Evolutionary conservation across 2,797 vertebrate species (phyloP), one percentile per base, ranked within the genome.

Genomic region (Poecilia picta): DNA sequence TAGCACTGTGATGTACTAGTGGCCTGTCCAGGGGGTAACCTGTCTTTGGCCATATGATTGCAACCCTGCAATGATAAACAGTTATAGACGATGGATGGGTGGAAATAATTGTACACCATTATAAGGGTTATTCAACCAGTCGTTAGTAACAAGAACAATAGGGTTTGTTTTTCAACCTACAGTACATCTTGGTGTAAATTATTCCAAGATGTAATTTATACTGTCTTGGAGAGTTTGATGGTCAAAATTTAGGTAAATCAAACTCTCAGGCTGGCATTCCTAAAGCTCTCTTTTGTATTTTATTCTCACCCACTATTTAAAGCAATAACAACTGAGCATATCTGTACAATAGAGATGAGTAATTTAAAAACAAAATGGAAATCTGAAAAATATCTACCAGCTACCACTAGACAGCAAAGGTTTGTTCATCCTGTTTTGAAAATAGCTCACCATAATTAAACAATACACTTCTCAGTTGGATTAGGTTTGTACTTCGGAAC

Each of bases 171-270:
- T 20, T 4, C 20, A 2, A 23, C 20, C 20, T 51, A 8, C 46
- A 47, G 46, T 47, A 18, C 46, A 41, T 33, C 36, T 18, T 28
- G 23, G 13, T 57, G 75, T 47, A 77, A 59, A 64, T 77, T 31
- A 70, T 3, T 20, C 47, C 47, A 20, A 49, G 5, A 20, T 6
- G 47, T 20, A 49, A 49, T 49, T 49, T 16, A 47, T 16, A 47
- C 46, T 4, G 0, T 46, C 45, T 46, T 46, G 46, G 15, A 16
- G 46, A 47, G 4, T 16, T 16, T 47, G 46, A 47, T 5, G 80
- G 81, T 78, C 46, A 64, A 72, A 82, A 79, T 46, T 33, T 64
- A 13, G 76, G 23, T 41, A 75, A 5, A 8, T 64, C 15, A 15
- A 7, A 0, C 57, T 74, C 18, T 73, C 15, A 72, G 73, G 47